phyloP scores from a whole-genome alignment of 2,113 vertebrate species.

The Oceanodroma tethys region DNA sequence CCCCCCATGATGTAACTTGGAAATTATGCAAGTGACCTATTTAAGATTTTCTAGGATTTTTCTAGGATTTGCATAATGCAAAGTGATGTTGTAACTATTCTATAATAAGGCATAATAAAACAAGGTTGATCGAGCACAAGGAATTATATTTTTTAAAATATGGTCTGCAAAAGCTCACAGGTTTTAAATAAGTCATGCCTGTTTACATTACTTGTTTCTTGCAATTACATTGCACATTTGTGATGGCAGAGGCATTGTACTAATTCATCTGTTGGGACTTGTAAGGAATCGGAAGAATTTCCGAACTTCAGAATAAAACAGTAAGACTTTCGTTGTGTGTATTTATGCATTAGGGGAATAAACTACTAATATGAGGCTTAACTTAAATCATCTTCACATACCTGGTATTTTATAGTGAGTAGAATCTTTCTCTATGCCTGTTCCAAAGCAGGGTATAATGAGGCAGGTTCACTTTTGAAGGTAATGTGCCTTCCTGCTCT shows the following conservation, averaged over 20 bases:
- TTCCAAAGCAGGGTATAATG: neutral
- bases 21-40: neutral
- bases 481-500: neutral
- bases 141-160: neutral
- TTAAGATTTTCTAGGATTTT: neutral
- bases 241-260: neutral
- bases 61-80: neutral
- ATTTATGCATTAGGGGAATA: neutral
- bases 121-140: neutral
- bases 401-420: neutral
- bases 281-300: neutral
- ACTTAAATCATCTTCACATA: neutral
- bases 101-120: neutral
- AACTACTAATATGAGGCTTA: neutral
- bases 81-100: neutral
- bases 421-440: neutral
- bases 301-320: neutral
- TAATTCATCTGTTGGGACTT: neutral
- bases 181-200: neutral
- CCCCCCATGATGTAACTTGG: neutral
- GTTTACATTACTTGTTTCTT: neutral
- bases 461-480: neutral
- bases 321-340: neutral
- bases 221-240: neutral
- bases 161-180: neutral